Percentiles rank a stretch among this genome's conserved stretches.
Evolutionary conservation across 2,797 vertebrate genomes (phyloP).

Genomic region (Echeneis naucrates): DNA sequence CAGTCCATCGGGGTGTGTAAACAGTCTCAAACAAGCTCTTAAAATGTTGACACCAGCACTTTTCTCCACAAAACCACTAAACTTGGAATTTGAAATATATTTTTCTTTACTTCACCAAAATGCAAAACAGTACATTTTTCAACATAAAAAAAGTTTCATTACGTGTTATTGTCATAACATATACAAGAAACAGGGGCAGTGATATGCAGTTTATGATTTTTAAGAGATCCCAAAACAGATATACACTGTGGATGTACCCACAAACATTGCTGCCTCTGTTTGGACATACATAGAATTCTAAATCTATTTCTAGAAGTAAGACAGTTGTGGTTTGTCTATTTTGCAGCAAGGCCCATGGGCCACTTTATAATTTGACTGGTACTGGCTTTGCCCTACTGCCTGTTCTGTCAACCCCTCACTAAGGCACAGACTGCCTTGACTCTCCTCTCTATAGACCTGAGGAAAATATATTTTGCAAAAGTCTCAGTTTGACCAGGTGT

Average conservation of each 20-base stretch:
- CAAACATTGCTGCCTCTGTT: slow-evolving; percentile 61
- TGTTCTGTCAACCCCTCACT: slow-evolving; percentile 30
- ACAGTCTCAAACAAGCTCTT: slow-evolving; percentile 32
- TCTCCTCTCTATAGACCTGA: slow-evolving; percentile 20
- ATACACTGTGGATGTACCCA: slow-evolving; percentile 46
- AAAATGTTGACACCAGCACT: slow-evolving; percentile 42
- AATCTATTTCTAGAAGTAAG: slow-evolving; percentile 47
- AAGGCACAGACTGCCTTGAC: slow-evolving; percentile 18
- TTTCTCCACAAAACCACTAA: slow-evolving; percentile 58
- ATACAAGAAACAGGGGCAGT: slow-evolving; percentile 39
- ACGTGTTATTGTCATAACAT: slow-evolving; percentile 56
- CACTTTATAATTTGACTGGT: slow-evolving; percentile 47
- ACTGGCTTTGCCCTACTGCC: slow-evolving; percentile 30
- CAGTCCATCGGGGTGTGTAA: slow-evolving; percentile 47
- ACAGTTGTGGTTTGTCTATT: slow-evolving; percentile 52
- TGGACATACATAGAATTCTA: slow-evolving; percentile 39
- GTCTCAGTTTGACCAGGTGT: slow-evolving; percentile 16
- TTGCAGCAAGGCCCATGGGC: slow-evolving; percentile 34
- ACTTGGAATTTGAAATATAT: slow-evolving; percentile 50
- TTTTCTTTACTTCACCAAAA: slow-evolving; percentile 61
- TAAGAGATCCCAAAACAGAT: slow-evolving; percentile 50
- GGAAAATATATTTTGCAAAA: slow-evolving; percentile 12
- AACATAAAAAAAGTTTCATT: slow-evolving; percentile 48
- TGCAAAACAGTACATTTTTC: slow-evolving; percentile 53
- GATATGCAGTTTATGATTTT: slow-evolving; percentile 46